phyloP scores from a whole-genome alignment of 2,113 vertebrate genomes.

The Lontra canadensis region DNA sequence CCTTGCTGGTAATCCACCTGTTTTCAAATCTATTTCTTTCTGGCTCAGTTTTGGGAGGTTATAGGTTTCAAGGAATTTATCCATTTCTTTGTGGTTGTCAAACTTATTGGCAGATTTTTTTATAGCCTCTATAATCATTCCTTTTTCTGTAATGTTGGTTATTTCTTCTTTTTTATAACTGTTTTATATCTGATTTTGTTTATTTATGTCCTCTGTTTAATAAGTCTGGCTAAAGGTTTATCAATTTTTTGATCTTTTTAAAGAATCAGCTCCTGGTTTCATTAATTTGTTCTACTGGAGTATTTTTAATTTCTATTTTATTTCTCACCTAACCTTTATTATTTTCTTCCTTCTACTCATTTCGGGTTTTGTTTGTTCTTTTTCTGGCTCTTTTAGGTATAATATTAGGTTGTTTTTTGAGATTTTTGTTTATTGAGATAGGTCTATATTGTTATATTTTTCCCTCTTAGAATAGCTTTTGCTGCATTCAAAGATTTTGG shows the following conservation, averaged over 20 bases:
- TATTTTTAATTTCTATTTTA: neutral
- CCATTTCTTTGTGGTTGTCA: neutral
- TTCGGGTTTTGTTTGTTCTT: neutral
- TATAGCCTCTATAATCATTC: neutral
- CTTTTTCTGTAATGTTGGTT: neutral
- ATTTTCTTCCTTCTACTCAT: neutral
- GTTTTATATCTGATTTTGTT: neutral
- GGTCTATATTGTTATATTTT: neutral
- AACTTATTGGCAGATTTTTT: neutral
- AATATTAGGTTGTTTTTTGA: neutral
- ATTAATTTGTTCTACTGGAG: neutral
- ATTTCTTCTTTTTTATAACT: neutral
- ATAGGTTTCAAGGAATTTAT: neutral
- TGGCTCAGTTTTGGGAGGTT: neutral
- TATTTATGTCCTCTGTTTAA: neutral
- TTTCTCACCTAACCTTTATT: neutral
- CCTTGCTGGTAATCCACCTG: neutral
- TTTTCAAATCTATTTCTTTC: neutral
- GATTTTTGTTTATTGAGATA: neutral
- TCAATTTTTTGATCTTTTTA: neutral
- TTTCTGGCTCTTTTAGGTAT: neutral
- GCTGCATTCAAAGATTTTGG: neutral
- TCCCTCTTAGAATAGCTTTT: neutral
- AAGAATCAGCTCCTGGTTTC: neutral
- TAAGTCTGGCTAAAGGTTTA: neutral